phyloP scores from a whole-genome alignment of 2,113 vertebrate species.

The Cochlearius cochlearius region DNA sequence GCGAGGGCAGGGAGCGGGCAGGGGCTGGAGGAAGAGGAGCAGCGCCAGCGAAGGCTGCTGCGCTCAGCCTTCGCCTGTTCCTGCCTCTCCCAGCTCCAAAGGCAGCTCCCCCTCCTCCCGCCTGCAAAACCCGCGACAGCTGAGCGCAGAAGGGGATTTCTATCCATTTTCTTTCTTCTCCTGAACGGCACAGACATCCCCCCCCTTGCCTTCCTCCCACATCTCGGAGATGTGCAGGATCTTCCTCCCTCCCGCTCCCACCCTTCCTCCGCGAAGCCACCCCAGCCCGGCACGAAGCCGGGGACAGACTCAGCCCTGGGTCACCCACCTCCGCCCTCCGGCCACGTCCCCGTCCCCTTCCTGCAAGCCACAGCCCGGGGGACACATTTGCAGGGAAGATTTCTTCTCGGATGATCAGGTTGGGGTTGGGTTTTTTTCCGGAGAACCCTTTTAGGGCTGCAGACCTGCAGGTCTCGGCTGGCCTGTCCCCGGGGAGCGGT shows the following conservation, averaged over 20 bases:
- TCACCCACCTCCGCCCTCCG: background rate
- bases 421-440: background rate
- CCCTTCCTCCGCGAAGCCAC: background rate
- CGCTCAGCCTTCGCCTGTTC: background rate
- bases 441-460: background rate
- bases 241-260: background rate
- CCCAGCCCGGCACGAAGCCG: background rate
- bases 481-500: background rate
- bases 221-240: background rate
- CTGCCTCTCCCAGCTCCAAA: background rate
- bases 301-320: background rate
- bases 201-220: too few relatives aligned
- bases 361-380: background rate
- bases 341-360: fast-evolving
- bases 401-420: background rate
- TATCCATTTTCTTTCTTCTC: background rate
- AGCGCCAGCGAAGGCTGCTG: background rate
- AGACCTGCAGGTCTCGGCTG: background rate
- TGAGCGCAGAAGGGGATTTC: background rate
- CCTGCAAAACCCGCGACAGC: background rate
- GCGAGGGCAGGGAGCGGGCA: background rate
- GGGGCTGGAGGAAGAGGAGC: background rate
- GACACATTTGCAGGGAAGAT: background rate
- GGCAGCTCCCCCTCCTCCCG: background rate
- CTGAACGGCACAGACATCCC: background rate